Evolutionary conservation across 2,797 vertebrate species (phyloP).

Genomic region (Microhierax caerulescens): DNA sequence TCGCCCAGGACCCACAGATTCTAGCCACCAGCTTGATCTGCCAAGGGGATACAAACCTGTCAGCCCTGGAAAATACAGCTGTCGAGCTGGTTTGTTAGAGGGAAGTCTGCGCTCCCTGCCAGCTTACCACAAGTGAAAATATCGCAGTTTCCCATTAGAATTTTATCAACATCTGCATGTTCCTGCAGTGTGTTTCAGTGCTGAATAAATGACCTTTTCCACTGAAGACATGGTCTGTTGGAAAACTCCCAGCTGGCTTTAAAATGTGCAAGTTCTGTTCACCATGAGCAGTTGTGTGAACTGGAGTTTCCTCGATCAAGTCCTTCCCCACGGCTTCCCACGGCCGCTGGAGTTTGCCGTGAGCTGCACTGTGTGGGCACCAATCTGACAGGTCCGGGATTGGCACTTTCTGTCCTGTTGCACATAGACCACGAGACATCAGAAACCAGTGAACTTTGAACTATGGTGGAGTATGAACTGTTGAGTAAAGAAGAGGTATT

Average conservation of each 20-base stretch:
- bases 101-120: neutral
- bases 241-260: neutral
- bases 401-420: neutral
- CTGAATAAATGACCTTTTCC: neutral
- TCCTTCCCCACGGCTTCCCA: neutral
- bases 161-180: neutral
- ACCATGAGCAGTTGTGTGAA: fast-evolving
- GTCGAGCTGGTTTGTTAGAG: neutral
- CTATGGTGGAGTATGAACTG: neutral
- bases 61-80: neutral
- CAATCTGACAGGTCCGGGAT: neutral
- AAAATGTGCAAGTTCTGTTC: neutral
- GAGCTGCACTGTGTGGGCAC: neutral
- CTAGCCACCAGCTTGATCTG: neutral
- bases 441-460: neutral
- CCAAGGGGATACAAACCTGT: neutral
- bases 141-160: neutral
- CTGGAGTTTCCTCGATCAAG: neutral
- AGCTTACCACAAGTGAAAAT: neutral
- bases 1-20: neutral
- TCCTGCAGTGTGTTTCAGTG: neutral
- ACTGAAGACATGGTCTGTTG: neutral
- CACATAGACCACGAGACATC: neutral
- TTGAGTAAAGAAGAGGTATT: neutral
- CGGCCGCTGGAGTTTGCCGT: neutral